These are phyloP conservation scores for Drosophila asahinai DNA, from an alignment of 1,140 invertebrate species.

Conservation along the genomic window DNA sequence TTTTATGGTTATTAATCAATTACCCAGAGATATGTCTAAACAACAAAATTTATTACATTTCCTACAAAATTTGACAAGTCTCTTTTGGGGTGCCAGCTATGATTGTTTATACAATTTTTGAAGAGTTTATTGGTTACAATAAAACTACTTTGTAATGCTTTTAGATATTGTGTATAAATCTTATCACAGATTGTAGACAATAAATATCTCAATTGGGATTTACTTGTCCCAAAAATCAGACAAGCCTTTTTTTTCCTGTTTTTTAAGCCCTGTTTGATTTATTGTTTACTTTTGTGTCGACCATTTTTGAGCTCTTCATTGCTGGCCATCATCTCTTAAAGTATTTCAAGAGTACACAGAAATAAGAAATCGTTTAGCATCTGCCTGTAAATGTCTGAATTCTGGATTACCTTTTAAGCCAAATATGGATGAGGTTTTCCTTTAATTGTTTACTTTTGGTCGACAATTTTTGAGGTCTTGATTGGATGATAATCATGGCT, in stretches of 20 bases:
- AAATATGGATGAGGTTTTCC: background rate
- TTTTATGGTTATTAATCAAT: slow-evolving; percentile 32
- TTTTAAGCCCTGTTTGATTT: background rate
- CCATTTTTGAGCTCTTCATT: background rate
- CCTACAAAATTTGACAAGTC: slow-evolving; percentile 8
- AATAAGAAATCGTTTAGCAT: slow-evolving; percentile 9
- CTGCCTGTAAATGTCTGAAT: background rate
- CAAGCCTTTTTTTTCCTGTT: no score
- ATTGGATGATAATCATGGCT: slow-evolving; percentile 8
- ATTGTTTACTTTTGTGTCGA: background rate
- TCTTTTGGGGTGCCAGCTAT: background rate
- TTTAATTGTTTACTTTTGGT: background rate
- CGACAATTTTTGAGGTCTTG: background rate
- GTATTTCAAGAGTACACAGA: slow-evolving; percentile 3
- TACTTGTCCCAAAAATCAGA: no score
- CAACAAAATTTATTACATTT: slow-evolving; percentile 17
- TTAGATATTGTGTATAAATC: background rate
- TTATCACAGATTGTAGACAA: slow-evolving; percentile 2
- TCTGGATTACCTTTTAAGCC: background rate
- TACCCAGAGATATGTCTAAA: slow-evolving; percentile 2
- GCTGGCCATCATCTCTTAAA: background rate
- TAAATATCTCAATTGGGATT: background rate
- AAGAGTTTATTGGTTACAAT: slow-evolving; percentile 4
- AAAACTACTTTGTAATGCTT: background rate
- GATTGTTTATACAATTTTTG: slow-evolving; percentile 1